Percentiles rank a stretch among this genome's conserved stretches.
Conservation (phyloP, 2,888 invertebrate species). For the Ganaspis brasiliensis region DNA sequence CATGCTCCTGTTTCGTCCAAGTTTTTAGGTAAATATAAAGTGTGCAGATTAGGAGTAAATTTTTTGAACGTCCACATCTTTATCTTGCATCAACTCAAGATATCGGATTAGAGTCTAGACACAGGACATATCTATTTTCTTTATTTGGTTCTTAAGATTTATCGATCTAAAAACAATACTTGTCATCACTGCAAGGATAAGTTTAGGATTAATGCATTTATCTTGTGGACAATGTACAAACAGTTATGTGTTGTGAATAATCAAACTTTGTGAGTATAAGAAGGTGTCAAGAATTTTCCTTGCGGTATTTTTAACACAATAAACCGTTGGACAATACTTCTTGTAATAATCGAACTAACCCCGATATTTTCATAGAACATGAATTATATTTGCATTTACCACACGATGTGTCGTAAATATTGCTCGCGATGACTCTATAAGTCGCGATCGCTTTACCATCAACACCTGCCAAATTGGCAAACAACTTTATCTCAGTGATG, state of each 20-base stretch:
- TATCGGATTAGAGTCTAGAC: background rate
- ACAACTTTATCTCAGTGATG: background rate
- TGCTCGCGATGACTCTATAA: background rate
- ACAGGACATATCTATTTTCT: background rate
- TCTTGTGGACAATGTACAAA: slow-evolving; percentile 1
- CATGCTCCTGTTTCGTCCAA: background rate
- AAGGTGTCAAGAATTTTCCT: background rate
- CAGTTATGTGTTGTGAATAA: background rate
- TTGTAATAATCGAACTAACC: background rate
- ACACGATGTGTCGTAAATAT: background rate
- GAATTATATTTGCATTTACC: slow-evolving; percentile 16
- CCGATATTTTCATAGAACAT: background rate
- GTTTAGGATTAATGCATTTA: background rate
- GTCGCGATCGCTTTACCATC: slow-evolving; percentile 8
- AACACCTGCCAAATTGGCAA: slow-evolving; percentile 18
- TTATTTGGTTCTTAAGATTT: background rate
- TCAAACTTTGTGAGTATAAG: background rate
- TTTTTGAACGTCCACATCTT: background rate
- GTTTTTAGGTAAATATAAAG: background rate
- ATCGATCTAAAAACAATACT: background rate
- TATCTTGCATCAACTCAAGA: slow-evolving; percentile 9
- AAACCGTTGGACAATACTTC: too few relatives aligned
- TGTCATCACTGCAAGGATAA: background rate
- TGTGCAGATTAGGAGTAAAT: slow-evolving; percentile 2
- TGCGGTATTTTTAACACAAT: background rate